A percentile compares a stretch with the other conserved stretches of the same genome.
phyloP scores from a whole-genome alignment of 2,888 invertebrate genomes.

The Protodeltote pygarga region DNA sequence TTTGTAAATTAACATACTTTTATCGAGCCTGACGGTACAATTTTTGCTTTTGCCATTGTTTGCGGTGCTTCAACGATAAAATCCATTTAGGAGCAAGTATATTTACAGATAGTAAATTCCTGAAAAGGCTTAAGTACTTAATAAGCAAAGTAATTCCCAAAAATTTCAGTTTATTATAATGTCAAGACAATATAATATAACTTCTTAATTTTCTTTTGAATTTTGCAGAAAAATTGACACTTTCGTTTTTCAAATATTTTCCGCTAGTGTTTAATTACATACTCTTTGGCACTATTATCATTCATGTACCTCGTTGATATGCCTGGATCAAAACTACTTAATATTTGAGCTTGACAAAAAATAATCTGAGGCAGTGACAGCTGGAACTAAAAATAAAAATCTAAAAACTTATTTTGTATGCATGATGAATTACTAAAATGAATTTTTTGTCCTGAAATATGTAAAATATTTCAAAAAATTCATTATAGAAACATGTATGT shows the following conservation, averaged over 20 bases:
- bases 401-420: too few species aligned
- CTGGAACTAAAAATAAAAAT: too few species aligned
- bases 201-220: conserved; percentile 42
- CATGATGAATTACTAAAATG: too few species aligned
- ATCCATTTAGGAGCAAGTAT: conserved; percentile 55
- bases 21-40: conserved; percentile 56
- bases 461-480: too few species aligned
- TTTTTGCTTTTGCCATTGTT: conserved; percentile 64
- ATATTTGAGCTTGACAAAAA: too few species aligned
- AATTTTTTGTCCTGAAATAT: too few species aligned
- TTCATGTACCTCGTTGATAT: too few species aligned
- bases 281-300: too few species aligned
- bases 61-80: conserved; percentile 60
- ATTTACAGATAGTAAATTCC: conserved; percentile 10
- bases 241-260: conserved; percentile 39
- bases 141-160: conserved; percentile 22
- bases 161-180: conserved; percentile 26
- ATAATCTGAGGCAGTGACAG: too few species aligned
- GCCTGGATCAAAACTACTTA: too few species aligned
- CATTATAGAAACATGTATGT: too few species aligned
- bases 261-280: too few species aligned
- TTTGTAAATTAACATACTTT: conserved; percentile 55
- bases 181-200: conserved; percentile 35
- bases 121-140: conserved; percentile 31
- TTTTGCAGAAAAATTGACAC: conserved; percentile 39